phyloP scores from a whole-genome alignment of 2,888 invertebrate species.

The Erebia epiphron region DNA sequence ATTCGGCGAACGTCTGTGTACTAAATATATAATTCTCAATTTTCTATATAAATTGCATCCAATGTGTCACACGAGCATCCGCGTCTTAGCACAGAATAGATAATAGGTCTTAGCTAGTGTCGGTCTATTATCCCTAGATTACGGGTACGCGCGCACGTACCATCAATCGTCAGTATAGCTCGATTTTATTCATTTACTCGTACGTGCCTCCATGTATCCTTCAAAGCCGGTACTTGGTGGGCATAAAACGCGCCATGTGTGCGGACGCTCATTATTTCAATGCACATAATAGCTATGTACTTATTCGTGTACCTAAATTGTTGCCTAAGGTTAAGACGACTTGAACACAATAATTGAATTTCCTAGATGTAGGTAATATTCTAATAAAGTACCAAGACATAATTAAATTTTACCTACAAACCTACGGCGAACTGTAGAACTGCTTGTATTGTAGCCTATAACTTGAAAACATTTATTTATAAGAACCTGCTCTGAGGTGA shows the following conservation, averaged over 20 bases:
- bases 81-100: conserved; percentile 39
- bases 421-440: no score
- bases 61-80: conserved; percentile 41
- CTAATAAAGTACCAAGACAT: no score
- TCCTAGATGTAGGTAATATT: neutral
- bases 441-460: no score
- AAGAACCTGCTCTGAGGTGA: no score
- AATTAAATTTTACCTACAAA: no score
- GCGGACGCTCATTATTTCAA: conserved; percentile 50
- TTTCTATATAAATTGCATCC: conserved; percentile 30
- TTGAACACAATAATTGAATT: conserved; percentile 16
- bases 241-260: conserved; percentile 54
- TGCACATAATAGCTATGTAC: conserved; percentile 51
- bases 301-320: conserved; percentile 54
- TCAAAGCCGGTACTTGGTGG: conserved; percentile 42
- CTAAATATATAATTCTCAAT: no score
- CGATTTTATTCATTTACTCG: conserved; percentile 61
- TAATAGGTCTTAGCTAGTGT: conserved; percentile 40
- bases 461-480: no score
- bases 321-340: conserved; percentile 47
- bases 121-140: conserved; percentile 51
- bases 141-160: conserved; percentile 61
- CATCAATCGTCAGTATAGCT: conserved; percentile 46
- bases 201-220: conserved; percentile 57
- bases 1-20: no score